Percentiles rank a stretch among this genome's conserved stretches.
phyloP scores from a whole-genome alignment of 2,113 vertebrate genomes.

The Daboia siamensis region DNA sequence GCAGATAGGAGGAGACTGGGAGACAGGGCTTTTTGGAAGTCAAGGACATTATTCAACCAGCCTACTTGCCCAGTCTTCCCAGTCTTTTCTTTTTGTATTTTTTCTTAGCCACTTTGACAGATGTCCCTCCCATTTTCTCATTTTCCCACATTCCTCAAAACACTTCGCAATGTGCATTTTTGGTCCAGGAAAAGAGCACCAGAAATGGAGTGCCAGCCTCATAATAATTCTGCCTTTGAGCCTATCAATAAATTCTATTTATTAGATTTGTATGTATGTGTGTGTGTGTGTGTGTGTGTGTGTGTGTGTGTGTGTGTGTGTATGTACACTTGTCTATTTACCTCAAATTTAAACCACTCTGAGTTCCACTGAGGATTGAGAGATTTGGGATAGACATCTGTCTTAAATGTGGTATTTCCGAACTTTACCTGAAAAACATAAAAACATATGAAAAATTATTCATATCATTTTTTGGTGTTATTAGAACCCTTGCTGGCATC shows the following conservation, averaged over 20 bases:
- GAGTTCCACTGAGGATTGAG: slow-evolving; percentile 99
- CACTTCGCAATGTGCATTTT: not conserved
- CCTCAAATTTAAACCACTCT: slow-evolving; percentile 99
- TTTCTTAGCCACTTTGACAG: not conserved
- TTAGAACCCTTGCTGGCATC: not conserved
- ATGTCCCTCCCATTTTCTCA: not conserved
- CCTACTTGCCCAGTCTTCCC: not conserved
- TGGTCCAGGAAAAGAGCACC: not conserved
- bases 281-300: not conserved
- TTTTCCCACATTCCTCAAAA: not conserved
- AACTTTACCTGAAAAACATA: slow-evolving; percentile 89
- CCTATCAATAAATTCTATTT: not conserved
- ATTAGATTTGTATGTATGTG: not conserved
- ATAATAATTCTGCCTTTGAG: not conserved
- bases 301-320: not conserved
- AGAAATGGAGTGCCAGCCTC: not conserved
- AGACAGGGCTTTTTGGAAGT: not conserved
- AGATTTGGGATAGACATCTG: slow-evolving; percentile 93
- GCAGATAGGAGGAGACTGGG: not conserved
- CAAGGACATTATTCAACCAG: not conserved
- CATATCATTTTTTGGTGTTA: not conserved
- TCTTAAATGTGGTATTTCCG: slow-evolving; percentile 98
- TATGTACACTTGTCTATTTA: slow-evolving; percentile 56
- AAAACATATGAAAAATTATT: slow-evolving; percentile 2
- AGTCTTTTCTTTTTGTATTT: not conserved